These are phyloP conservation scores for Mycteria americana DNA, from an alignment of 2,797 vertebrate species.

Conservation along the genomic window DNA sequence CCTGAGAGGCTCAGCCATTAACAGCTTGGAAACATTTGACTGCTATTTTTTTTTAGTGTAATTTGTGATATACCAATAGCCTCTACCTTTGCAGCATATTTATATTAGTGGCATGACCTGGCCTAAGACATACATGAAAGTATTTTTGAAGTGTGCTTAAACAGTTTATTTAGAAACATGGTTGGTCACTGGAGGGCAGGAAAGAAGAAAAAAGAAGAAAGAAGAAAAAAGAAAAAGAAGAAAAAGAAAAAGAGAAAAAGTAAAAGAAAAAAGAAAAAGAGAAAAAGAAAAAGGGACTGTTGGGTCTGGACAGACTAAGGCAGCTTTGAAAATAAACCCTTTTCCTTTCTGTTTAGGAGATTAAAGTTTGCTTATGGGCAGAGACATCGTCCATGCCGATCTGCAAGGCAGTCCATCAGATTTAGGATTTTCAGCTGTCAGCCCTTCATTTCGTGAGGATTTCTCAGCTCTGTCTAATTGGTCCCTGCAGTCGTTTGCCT, in stretches of 20 bases:
- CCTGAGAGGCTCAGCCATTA: neutral
- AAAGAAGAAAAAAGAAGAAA: neutral
- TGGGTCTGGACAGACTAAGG: neutral
- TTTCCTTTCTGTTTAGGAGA: neutral
- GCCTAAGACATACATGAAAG: neutral
- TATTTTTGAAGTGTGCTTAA: neutral
- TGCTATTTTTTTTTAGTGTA: neutral
- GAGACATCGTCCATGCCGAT: neutral
- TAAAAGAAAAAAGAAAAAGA: neutral
- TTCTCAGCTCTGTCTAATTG: neutral
- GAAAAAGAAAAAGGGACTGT: neutral
- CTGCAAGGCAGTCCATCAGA: neutral
- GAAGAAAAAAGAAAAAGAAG: rapidly evolving
- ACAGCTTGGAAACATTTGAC: neutral
- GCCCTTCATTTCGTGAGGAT: neutral
- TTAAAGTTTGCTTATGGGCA: neutral
- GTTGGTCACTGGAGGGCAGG: conserved; percentile 57
- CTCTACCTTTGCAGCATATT: neutral
- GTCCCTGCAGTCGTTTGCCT: neutral
- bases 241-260: neutral
- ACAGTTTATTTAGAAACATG: neutral
- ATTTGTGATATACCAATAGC: neutral
- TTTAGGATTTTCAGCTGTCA: neutral
- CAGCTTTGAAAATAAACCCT: neutral
- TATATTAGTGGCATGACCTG: neutral